Evolutionary conservation across 2,797 vertebrate genomes (phyloP).

Genomic region (Rhyacichthys aspro): DNA sequence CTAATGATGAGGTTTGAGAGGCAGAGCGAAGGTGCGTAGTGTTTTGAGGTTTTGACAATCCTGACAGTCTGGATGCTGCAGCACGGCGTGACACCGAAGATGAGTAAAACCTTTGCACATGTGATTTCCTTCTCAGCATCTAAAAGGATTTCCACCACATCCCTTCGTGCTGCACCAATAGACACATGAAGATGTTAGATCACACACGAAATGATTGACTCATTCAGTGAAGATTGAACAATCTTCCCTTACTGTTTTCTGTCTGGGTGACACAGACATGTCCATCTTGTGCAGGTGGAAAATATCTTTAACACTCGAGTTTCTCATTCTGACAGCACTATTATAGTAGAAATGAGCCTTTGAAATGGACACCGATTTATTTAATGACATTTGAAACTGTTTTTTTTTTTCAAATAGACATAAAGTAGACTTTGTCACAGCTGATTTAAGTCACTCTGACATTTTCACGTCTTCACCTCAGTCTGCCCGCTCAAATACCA

Average conservation of each 20-base stretch:
- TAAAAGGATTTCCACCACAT: conserved; percentile 22
- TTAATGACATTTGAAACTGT: conserved; percentile 56
- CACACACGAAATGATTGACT: conserved; percentile 46
- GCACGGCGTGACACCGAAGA: conserved; percentile 34
- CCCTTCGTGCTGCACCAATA: conserved; percentile 15
- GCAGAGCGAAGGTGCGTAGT: conserved; percentile 11
- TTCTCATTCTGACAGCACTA: conserved; percentile 38
- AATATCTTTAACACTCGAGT: conserved; percentile 44
- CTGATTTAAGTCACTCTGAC: conserved; percentile 41
- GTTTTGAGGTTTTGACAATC: conserved; percentile 39
- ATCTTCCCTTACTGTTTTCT: conserved; percentile 51
- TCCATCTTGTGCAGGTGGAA: conserved; percentile 43
- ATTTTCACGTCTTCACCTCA: conserved; percentile 33
- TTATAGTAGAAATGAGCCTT: conserved; percentile 53
- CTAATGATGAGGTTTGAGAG: conserved; percentile 28
- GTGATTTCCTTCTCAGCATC: conserved; percentile 24
- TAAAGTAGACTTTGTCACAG: conserved; percentile 43
- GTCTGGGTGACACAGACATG: conserved; percentile 38
- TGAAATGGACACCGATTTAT: conserved; percentile 36
- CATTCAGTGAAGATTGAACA: conserved; percentile 36
- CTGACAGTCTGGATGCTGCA: conserved; percentile 30
- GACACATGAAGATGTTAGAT: conserved; percentile 48
- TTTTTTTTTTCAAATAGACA: conserved; percentile 33
- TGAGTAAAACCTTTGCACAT: conserved; percentile 29
- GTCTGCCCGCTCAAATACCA: conserved; percentile 9